Conservation (phyloP, 2,797 vertebrate species). For the Chaenodraco wilsoni region DNA sequence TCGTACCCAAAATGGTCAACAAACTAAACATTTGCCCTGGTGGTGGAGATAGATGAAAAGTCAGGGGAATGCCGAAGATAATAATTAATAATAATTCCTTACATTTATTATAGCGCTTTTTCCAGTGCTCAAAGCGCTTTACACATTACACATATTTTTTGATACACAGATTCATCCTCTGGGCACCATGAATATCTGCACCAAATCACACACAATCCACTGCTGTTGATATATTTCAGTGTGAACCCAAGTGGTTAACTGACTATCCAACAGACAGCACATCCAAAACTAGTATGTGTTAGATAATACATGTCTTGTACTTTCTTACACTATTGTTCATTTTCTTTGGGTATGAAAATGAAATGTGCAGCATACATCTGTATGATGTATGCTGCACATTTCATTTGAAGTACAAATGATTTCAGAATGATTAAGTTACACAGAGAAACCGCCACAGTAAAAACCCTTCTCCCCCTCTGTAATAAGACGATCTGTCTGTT, state of each 20-base stretch:
- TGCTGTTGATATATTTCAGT: neutral
- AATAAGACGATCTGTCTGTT: slow-evolving; percentile 62
- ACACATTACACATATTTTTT: too few relatives aligned
- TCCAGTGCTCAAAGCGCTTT: too few relatives aligned
- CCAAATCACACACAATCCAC: neutral
- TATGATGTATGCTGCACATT: slow-evolving; percentile 22
- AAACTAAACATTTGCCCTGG: too few relatives aligned
- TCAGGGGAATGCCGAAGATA: neutral
- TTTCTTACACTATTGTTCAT: neutral
- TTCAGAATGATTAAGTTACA: slow-evolving; percentile 34
- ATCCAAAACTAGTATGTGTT: neutral
- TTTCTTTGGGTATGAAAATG: neutral
- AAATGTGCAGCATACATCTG: too few relatives aligned
- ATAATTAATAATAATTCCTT: too few relatives aligned
- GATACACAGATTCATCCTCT: neutral
- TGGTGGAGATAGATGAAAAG: neutral
- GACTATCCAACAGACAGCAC: neutral
- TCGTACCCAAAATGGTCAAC: too few relatives aligned
- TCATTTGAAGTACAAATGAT: slow-evolving; percentile 27
- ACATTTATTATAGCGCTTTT: too few relatives aligned
- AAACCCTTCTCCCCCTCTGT: slow-evolving; percentile 25
- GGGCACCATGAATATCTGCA: neutral
- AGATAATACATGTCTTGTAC: too few relatives aligned
- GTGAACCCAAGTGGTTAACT: neutral
- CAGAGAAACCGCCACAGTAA: slow-evolving; percentile 24